phyloP scores from a whole-genome alignment of 2,113 vertebrate species.

The Nothobranchius furzeri region DNA sequence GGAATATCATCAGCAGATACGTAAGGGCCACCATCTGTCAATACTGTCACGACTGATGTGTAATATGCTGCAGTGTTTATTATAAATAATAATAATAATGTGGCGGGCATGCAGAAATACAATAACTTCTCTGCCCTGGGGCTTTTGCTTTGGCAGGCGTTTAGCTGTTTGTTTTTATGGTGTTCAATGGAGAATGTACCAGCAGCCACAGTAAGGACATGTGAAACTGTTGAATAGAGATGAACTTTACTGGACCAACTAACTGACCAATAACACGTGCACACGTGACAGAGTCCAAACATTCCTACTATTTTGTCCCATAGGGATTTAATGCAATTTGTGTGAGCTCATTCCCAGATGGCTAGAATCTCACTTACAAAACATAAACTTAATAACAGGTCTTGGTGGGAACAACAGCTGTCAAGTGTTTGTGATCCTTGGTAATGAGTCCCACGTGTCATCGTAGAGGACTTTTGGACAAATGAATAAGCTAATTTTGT shows the following conservation, averaged over 20 bases:
- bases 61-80: not conserved
- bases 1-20: conserved; percentile 78
- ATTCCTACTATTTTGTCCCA: too few relatives aligned
- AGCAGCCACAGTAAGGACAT: conserved; percentile 42
- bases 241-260: conserved; percentile 58
- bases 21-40: conserved; percentile 64
- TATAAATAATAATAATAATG: not conserved
- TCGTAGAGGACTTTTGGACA: too few relatives aligned
- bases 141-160: not conserved
- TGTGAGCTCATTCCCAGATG: too few relatives aligned
- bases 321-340: too few relatives aligned
- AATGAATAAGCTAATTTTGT: too few relatives aligned
- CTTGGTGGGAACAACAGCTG: too few relatives aligned
- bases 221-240: conserved; percentile 58
- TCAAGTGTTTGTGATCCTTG: too few relatives aligned
- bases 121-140: not conserved
- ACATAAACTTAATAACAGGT: too few relatives aligned
- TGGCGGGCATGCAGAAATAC: conserved; percentile 9
- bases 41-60: conserved; percentile 21
- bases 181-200: conserved; percentile 63
- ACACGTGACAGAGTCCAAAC: not conserved
- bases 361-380: too few relatives aligned
- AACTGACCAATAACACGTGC: conserved; percentile 20
- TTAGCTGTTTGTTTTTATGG: conserved; percentile 28
- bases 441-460: too few relatives aligned